Evolutionary conservation across 2,888 invertebrate species (phyloP), one percentile per base, ranked within the genome.

Genomic region (Amiota minor): DNA sequence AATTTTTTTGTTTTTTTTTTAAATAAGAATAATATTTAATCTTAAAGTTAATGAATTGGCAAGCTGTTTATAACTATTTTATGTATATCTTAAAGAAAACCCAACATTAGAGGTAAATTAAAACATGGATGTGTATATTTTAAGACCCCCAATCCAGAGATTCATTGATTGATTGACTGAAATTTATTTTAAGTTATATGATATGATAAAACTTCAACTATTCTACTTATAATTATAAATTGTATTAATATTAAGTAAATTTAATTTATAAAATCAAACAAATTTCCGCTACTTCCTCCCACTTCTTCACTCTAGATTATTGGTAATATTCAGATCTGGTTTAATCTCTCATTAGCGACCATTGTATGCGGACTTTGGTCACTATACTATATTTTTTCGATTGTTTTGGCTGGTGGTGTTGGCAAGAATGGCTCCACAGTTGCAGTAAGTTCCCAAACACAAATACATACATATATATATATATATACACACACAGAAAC

Each of bases 401-500:
- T 95, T 91, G 94, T 96, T 91, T 93, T 95, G 92, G 93, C 93
- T 90, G 96, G 98, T 90, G 99, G 99, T 91, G 96, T 96, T 90
- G 99, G 99, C 90, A 99, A 98, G 93, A 98, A 98, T 93, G 98
- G 98, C 91, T 98, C 98, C 86, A 98, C 99, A 83, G 97, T 98
- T 87, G 98, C 98, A 92, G 98, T 98, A 95, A 96, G 97, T 92
- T 92, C 78, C 55, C 67, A 47, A 16, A 47, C 67, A 76, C n/a
- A 55, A 47, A 59, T 14, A 50, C 23, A 55, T 12, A 69, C 14
- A 76, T 14, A 72, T 10, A 70, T 55, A n/a, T 56, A 53, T 23
- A 71, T 64, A 45, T 18, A 35, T 20, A 67, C 68, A n/a, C n/a
- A n/a, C n/a, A n/a, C 16, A 72, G 16, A 6, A 49, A 11, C 56